Evolutionary conservation across 92 coral and sea anemone species (phyloP).

Genomic region (Hydrozoanthus gracilis): DNA sequence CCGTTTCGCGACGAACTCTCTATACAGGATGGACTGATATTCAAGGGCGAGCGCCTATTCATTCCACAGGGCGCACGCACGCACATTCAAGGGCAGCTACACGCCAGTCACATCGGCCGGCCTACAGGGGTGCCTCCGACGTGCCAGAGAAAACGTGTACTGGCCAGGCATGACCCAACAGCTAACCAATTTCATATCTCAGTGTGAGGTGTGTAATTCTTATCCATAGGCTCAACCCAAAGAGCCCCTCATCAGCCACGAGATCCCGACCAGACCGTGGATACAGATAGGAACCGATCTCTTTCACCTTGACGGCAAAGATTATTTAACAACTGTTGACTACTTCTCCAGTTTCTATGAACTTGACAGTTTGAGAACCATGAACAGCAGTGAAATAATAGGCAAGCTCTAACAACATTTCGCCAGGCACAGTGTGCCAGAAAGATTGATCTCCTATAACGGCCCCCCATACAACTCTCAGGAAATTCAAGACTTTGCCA

Average conservation of each 20-base stretch:
- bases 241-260: too few species aligned
- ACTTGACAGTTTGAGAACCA: slow-evolving; percentile 37
- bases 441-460: too few species aligned
- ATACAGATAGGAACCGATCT: slow-evolving; percentile 57
- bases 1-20: slow-evolving; percentile 56
- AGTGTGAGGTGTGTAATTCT: slow-evolving; percentile 52
- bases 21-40: slow-evolving; percentile 24
- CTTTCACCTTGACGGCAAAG: slow-evolving; percentile 53
- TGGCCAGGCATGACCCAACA: slow-evolving; percentile 22
- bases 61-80: background rate
- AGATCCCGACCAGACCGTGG: too few species aligned
- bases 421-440: slow-evolving; percentile 56
- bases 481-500: slow-evolving; percentile 45
- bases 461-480: slow-evolving; percentile 42
- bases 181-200: slow-evolving; percentile 14
- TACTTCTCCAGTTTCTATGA: background rate
- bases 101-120: too few species aligned
- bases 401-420: slow-evolving; percentile 48
- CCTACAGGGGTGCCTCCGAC: slow-evolving; percentile 35
- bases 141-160: too few species aligned
- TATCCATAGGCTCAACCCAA: slow-evolving; percentile 54
- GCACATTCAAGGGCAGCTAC: background rate
- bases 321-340: too few species aligned
- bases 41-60: slow-evolving; percentile 37
- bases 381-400: slow-evolving; percentile 50